Conservation (phyloP, 2,113 vertebrate genomes). For the Cebus imitator region DNA sequence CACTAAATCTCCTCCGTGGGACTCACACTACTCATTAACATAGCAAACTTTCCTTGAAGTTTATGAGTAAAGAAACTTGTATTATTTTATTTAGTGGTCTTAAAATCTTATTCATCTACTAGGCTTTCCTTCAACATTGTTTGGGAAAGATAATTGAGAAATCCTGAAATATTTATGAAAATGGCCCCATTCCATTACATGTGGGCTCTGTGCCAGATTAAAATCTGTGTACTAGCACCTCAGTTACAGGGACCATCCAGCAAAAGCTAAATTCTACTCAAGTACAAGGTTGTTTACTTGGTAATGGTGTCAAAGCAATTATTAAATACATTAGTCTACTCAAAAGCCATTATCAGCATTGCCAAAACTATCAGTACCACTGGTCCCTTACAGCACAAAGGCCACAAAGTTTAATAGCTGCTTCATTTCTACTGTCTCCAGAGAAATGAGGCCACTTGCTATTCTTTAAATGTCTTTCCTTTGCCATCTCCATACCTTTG, state of each 20-base stretch:
- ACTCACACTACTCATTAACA: background rate
- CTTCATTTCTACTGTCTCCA: background rate
- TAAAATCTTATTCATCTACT: conserved; percentile 9
- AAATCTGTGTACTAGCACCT: background rate
- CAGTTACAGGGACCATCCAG: background rate
- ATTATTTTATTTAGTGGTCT: background rate
- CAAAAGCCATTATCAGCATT: background rate
- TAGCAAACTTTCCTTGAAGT: background rate
- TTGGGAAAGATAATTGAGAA: conserved; percentile 11
- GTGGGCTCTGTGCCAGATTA: background rate
- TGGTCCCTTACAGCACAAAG: background rate
- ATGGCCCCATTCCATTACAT: background rate
- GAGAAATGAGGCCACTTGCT: background rate
- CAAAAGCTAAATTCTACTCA: background rate
- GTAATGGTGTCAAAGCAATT: background rate
- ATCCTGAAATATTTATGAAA: conserved; percentile 40
- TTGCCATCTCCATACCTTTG: background rate
- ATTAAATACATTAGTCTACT: conserved; percentile 15
- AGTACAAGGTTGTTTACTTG: background rate
- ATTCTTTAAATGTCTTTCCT: background rate
- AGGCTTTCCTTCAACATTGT: background rate
- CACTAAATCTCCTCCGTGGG: background rate
- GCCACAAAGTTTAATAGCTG: background rate
- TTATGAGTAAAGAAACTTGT: background rate
- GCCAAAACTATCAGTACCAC: background rate